Evolutionary conservation across 2,113 vertebrate genomes (phyloP).

Genomic region (Psammodynastes pulverulentus): DNA sequence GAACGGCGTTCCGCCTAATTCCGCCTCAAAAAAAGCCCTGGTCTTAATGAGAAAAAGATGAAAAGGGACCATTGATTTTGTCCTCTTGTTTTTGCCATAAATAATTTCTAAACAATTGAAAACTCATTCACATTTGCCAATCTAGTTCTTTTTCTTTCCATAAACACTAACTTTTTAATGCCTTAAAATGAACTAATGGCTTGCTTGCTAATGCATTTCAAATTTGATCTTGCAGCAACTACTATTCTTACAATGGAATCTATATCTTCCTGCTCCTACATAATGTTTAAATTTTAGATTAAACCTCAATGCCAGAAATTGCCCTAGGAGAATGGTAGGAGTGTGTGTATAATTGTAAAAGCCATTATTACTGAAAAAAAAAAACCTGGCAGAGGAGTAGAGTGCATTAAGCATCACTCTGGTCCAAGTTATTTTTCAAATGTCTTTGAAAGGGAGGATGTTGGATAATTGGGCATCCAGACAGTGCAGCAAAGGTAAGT

Average conservation of each 20-base stretch:
- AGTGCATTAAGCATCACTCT: slow-evolving; percentile 55
- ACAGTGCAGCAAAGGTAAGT: slow-evolving; percentile 28
- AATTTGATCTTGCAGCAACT: slow-evolving; percentile 41
- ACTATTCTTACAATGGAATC: slow-evolving; percentile 41
- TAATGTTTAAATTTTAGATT: slow-evolving; percentile 48
- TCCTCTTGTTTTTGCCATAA: background rate
- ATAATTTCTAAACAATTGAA: slow-evolving; percentile 27
- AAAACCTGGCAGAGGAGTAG: slow-evolving; percentile 47
- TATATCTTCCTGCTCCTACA: slow-evolving; percentile 43
- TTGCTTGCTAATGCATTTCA: slow-evolving; percentile 58
- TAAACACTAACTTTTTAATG: slow-evolving; percentile 51
- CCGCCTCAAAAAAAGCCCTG: no score
- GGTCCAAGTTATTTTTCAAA: slow-evolving; percentile 50
- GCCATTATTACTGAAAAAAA: slow-evolving; percentile 43
- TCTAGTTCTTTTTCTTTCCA: slow-evolving; percentile 22
- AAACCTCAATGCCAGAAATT: slow-evolving; percentile 39
- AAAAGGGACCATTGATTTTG: background rate
- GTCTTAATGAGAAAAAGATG: slow-evolving; percentile 8
- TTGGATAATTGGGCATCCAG: slow-evolving; percentile 27
- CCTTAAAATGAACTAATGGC: slow-evolving; percentile 51
- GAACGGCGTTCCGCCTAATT: no score
- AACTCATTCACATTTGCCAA: slow-evolving; percentile 35
- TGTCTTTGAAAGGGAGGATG: slow-evolving; percentile 22
- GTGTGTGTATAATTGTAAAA: slow-evolving; percentile 31
- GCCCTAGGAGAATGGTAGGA: slow-evolving; percentile 29